Percentiles rank a stretch among this genome's conserved stretches.
These are phyloP conservation scores for Saccostrea glomerata DNA, from an alignment of 1,140 invertebrate genomes.

Conservation along the genomic window DNA sequence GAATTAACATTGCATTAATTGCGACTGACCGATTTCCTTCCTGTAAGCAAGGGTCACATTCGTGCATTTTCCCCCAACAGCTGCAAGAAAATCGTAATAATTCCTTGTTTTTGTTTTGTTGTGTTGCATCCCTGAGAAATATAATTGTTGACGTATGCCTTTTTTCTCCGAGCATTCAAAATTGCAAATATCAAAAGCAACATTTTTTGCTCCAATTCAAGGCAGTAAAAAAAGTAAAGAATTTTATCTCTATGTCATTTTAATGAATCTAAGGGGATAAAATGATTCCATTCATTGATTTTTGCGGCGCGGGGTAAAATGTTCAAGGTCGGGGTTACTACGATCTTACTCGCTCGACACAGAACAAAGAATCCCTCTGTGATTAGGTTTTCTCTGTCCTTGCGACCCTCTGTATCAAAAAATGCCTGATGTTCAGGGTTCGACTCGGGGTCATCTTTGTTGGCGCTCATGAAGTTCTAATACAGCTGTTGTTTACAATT, in stretches of 20 bases:
- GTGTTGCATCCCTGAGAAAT: not conserved
- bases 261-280: not conserved
- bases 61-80: not conserved
- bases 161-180: too few species aligned
- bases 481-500: constrained; percentile 3
- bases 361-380: not conserved
- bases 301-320: constrained; percentile 25
- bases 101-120: not conserved
- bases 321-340: constrained; percentile 42
- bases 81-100: not conserved
- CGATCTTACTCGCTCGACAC: not conserved
- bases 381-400: constrained; percentile 14
- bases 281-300: constrained; percentile 17
- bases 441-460: constrained; percentile 3
- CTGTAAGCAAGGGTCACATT: not conserved
- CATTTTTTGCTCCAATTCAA: not conserved
- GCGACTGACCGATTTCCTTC: not conserved
- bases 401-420: constrained; percentile 7
- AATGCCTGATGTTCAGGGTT: constrained; percentile 11
- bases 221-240: not conserved
- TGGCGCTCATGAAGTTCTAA: not conserved
- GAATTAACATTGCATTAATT: constrained; percentile 5
- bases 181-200: too few species aligned
- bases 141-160: too few species aligned
- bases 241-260: not conserved